Evolutionary conservation across 2,888 invertebrate species (phyloP).

Genomic region (Erebia palarica): DNA sequence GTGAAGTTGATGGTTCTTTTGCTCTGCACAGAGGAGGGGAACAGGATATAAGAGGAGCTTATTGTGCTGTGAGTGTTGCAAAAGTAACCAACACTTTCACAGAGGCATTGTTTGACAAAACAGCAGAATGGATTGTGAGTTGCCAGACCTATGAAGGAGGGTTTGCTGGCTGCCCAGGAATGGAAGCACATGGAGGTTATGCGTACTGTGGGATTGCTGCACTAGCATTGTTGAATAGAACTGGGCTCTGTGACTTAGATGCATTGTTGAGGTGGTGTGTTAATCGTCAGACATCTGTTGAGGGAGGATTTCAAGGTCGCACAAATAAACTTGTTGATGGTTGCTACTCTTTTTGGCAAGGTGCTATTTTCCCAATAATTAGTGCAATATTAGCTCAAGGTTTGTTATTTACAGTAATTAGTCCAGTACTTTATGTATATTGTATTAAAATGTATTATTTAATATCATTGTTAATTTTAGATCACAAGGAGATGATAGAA

Average conservation of each 20-base stretch:
- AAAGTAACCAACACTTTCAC: slow-evolving; percentile 91
- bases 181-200: slow-evolving; percentile 99
- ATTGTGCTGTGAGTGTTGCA: slow-evolving; percentile 96
- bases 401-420: slow-evolving; percentile 39
- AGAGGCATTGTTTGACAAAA: slow-evolving; percentile 90
- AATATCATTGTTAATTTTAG: slow-evolving; percentile 54
- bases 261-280: slow-evolving; percentile 93
- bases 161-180: slow-evolving; percentile 93
- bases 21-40: slow-evolving; percentile 96
- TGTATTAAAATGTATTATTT: neutral
- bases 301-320: slow-evolving; percentile 98
- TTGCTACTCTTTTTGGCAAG: slow-evolving; percentile 99
- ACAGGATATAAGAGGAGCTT: slow-evolving; percentile 96
- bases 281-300: slow-evolving; percentile 95
- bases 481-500: slow-evolving; percentile 72
- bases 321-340: slow-evolving; percentile 99
- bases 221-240: slow-evolving; percentile 90
- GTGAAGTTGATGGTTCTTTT: slow-evolving; percentile 94
- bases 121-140: slow-evolving; percentile 95
- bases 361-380: slow-evolving; percentile 94
- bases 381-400: slow-evolving; percentile 87
- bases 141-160: slow-evolving; percentile 99
- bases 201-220: slow-evolving; percentile 98
- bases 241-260: slow-evolving; percentile 88
- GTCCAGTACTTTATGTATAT: neutral